Conservation (phyloP, 1,140 invertebrate species). For the Ephestia elutella region DNA sequence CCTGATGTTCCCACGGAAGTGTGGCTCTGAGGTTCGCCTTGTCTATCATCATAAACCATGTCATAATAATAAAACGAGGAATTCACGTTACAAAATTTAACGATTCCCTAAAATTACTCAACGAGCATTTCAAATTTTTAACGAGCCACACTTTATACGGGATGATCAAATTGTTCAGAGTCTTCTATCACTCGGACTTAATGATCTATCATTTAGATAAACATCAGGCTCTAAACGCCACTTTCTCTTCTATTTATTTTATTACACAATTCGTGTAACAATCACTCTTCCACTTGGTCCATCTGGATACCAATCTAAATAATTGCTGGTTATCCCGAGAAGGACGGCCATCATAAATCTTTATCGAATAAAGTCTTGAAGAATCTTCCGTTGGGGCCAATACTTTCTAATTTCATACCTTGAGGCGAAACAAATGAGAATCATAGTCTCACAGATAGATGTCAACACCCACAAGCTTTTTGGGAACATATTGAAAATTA, state of each 20-base stretch:
- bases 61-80: not conserved
- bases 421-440: slow-evolving; percentile 58
- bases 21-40: no score
- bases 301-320: slow-evolving; percentile 47
- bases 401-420: slow-evolving; percentile 69
- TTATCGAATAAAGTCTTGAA: slow-evolving; percentile 49
- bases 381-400: slow-evolving; percentile 38
- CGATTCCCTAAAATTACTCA: not conserved
- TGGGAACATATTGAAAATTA: slow-evolving; percentile 10
- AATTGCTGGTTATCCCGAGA: slow-evolving; percentile 41
- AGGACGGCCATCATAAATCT: slow-evolving; percentile 55
- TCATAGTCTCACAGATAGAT: slow-evolving; percentile 45
- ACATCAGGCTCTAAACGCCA: slow-evolving; percentile 14
- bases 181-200: not conserved
- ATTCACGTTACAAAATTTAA: not conserved
- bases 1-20: no score
- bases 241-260: slow-evolving; percentile 25
- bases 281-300: slow-evolving; percentile 26
- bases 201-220: slow-evolving; percentile 24
- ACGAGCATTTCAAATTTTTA: slow-evolving; percentile 3
- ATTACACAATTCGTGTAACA: slow-evolving; percentile 24
- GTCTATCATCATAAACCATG: not conserved
- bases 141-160: not conserved
- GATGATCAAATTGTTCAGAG: slow-evolving; percentile 5
- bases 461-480: slow-evolving; percentile 21